Conservation (phyloP, 2,888 invertebrate species). For the Patella ulyssiponensis region DNA sequence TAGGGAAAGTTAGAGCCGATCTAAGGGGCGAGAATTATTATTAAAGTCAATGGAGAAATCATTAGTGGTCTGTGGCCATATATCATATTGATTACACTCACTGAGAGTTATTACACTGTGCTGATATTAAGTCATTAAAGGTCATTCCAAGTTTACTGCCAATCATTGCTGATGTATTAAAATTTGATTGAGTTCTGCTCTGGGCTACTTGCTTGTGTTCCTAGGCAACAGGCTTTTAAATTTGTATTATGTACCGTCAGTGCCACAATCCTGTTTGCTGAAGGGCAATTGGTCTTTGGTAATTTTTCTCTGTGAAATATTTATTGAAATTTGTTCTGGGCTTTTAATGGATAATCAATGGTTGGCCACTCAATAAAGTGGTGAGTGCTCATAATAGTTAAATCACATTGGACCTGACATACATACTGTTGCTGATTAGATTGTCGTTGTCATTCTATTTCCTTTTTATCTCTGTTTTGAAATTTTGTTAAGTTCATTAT, state of each 20-base stretch:
- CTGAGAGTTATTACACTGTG: neutral
- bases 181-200: constrained; percentile 20
- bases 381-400: neutral
- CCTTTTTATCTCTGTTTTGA: constrained; percentile 8
- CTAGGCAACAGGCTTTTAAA: constrained; percentile 26
- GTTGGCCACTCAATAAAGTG: neutral
- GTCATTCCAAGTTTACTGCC: constrained; percentile 26
- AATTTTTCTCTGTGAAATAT: constrained; percentile 25
- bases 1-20: neutral
- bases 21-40: neutral
- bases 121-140: constrained; percentile 15
- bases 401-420: constrained; percentile 8
- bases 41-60: neutral
- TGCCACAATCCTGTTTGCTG: constrained; percentile 5
- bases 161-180: constrained; percentile 23
- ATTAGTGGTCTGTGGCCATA: neutral
- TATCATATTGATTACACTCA: constrained; percentile 17
- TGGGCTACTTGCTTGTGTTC: constrained; percentile 16
- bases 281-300: constrained; percentile 25
- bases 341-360: constrained; percentile 6
- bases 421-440: constrained; percentile 6
- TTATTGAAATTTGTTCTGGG: constrained; percentile 33
- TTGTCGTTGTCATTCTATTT: constrained; percentile 8
- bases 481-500: constrained; percentile 4
- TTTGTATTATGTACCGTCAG: constrained; percentile 26